phyloP scores from a whole-genome alignment of 1,140 invertebrate genomes.

The Asbolus verrucosus region DNA sequence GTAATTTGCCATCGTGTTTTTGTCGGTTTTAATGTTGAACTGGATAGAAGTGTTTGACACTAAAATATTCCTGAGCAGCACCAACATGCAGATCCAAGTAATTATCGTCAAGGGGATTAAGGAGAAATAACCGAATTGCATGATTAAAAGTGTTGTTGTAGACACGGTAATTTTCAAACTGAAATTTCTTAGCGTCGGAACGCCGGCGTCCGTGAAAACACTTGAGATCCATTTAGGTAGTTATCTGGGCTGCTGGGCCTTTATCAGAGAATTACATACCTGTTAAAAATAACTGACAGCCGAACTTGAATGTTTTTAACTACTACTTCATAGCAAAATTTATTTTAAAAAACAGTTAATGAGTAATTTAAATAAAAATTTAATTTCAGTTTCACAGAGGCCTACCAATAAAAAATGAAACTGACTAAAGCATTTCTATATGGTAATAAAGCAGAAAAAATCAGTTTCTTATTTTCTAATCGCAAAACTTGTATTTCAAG shows the following conservation, averaged over 20 bases:
- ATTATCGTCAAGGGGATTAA: constrained; percentile 40
- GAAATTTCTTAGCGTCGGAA: constrained; percentile 8
- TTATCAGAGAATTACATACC: constrained; percentile 36
- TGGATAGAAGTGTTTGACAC: constrained; percentile 50
- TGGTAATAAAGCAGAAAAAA: too few relatives aligned
- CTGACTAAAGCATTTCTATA: too few relatives aligned
- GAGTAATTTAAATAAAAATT: too few relatives aligned
- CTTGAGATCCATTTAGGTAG: constrained; percentile 35
- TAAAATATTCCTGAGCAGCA: constrained; percentile 46
- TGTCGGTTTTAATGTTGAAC: constrained; percentile 51
- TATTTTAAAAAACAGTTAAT: too few relatives aligned
- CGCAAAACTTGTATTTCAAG: too few relatives aligned
- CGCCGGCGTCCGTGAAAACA: constrained; percentile 27
- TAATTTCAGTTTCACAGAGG: too few relatives aligned
- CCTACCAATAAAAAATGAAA: too few relatives aligned
- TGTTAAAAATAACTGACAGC: constrained; percentile 24
- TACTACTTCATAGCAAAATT: too few relatives aligned
- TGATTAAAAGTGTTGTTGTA: constrained; percentile 7
- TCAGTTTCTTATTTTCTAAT: too few relatives aligned
- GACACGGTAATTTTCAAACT: neutral
- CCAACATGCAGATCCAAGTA: constrained; percentile 48
- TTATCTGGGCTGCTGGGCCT: constrained; percentile 4
- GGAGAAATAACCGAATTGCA: constrained; percentile 34
- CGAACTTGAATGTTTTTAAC: too few relatives aligned
- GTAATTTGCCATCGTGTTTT: constrained; percentile 30